Evolutionary conservation across 2,113 vertebrate species (phyloP), one percentile per base, ranked within the genome.

Genomic region (Rhodinocichla rosea): DNA sequence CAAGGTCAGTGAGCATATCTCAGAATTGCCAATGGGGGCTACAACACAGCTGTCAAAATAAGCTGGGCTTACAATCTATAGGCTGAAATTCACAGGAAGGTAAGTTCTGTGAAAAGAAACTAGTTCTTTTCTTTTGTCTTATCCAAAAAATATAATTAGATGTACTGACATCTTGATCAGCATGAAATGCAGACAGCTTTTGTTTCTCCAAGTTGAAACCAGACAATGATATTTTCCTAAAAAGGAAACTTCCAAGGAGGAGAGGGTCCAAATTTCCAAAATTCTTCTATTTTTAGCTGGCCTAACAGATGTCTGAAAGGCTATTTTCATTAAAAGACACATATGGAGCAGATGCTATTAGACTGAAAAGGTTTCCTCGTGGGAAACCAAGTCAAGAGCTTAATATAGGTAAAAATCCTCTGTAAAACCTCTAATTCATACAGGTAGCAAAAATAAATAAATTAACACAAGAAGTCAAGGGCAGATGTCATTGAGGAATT

Each of bases 271-370:
- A 83, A 67, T 78, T 80, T 70, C 30, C 35, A 8, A 63, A 78
- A 86, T 56, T 80, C 10, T 77, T 76, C 26, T 83, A 60, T 71
- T 84, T 94, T 81, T 78, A 87, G 65, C 23, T 84, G 19, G 63
- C 9, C 12, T 89, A 92, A 63, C 56, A 94, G 81, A 89, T 81
- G 52, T 47, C 56, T 78, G 76, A 73, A 73, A 65, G 77, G 24
- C 47, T 78, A 33, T 59, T 91, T 95, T 95, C 69, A 94, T 91
- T 78, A 84, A 89, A 95, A 92, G 55, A 76, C 87, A 84, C 69
- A 77, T 70, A 87, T 45, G 60, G 80, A 95, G 30, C 73, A 84
- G 69, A 78, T 84, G 77, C 13, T 80, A 75, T 60, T 30, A 84
- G 35, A 70, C 21, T 78, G 47, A 75, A 91, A 81, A 84, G 33